Evolutionary conservation across 2,888 invertebrate genomes (phyloP), one percentile per base, ranked within the genome.

Genomic region (Eulithis prunata): DNA sequence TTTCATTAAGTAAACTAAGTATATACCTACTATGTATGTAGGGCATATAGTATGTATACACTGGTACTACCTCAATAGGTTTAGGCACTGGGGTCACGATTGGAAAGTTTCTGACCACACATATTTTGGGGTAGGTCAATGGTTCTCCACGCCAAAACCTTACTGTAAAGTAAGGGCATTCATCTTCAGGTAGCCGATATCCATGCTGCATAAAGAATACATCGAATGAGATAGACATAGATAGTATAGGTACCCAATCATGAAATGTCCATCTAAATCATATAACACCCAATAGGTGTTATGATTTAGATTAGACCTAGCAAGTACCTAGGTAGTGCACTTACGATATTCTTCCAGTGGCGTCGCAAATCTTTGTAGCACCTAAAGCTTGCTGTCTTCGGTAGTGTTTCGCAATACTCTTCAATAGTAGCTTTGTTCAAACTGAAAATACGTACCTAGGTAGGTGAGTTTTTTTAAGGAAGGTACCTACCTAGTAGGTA

Each of bases 271-370:
- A 21, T 21, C 21, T 21, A 21, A 21, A 21, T 2, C 21, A 21
- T 21, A 21, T 21, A 21, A 21, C 21, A 21, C 21, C 21, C 21
- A 21, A 21, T 21, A 21, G 21, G 21, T 21, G 21, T 32, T 5
- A 32, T 32, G 32, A 32, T 32, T 6, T 4, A 32, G 8, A 41
- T 43, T 41, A 10, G 13, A 14, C 12, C 41, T 11, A 54, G 21
- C 21, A 21, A 21, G 21, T 21, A 21, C 21, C 21, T 21, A 21
- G 21, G 21, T 21, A 21, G 21, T 21, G 21, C 12, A 14, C 90
- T 86, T 80, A 93, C 94, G 71, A 93, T 93, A 76, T 94, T 94
- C 82, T 94, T 94, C 94, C 94, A 94, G 71, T 94, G 93, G 43
- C 93, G 88, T 67, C 91, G 88, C 71, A 94, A 78, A 74, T 94